Evolutionary conservation across 2,888 invertebrate species (phyloP), one percentile per base, ranked within the genome.

Genomic region (Eubasilissa splendida): DNA sequence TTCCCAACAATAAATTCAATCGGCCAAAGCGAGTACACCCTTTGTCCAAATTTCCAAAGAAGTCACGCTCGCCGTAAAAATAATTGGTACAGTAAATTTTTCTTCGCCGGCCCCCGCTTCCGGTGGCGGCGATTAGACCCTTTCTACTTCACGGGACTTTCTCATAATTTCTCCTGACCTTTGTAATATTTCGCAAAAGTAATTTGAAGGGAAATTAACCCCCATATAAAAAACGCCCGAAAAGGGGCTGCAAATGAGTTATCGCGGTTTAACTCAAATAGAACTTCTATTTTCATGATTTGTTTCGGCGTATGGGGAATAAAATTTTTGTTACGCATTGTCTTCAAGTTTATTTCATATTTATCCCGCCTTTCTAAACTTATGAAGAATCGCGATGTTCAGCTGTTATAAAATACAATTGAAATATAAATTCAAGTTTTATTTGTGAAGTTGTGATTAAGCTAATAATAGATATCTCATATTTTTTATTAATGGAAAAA

Each of bases 61-160:
- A 63, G 76, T 76, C 76, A 76, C 76, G 76, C 52, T 53, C 22
- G 52, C 76, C 52, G 60, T 76, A 65, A 76, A 76, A 76, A 76
- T 76, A 76, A 76, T 76, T 76, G 76, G 60, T 53, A 22, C 76
- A 65, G 60, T 76, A 76, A 76, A 76, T 76, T 76, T 63, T 59
- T 60, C 50, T 59, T 42, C 63, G 60, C 76, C 52, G 22, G 65
- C 52, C 65, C 52, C 58, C 63, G 52, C 22, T 60, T 50, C 63
- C 63, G 76, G 22, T 54, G 53, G 3, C 53, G 50, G 76, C 52
- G 50, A 76, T 60, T 50, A 63, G 52, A 22, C 12, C 54, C 33
- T 63, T 63, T 33, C 42, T 42, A 42, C 42, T 42, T 42, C n/a
- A n/a, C 8, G 12, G 63, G 12, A 11, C 1, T n/a, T 33, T 63